Conservation (phyloP, 2,888 invertebrate genomes). For the Polymixis lichenea region DNA sequence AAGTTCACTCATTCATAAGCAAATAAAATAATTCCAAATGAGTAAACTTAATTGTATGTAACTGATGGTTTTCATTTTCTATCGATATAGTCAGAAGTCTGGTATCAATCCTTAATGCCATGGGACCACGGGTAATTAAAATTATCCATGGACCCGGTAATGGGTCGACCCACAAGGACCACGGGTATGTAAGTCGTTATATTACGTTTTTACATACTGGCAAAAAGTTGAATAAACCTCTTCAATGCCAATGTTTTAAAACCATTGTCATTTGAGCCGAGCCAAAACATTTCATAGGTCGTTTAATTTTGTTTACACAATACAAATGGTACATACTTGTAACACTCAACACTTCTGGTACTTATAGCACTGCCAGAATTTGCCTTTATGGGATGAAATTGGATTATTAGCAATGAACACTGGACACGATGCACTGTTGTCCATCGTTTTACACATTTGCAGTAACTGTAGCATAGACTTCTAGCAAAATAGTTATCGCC, state of each 20-base stretch:
- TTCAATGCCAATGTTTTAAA: slow-evolving; percentile 2
- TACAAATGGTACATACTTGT: neutral
- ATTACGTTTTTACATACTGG: neutral
- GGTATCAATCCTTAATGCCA: no score
- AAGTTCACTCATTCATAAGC: no score
- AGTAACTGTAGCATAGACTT: neutral
- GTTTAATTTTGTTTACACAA: slow-evolving; percentile 4
- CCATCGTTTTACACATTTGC: neutral
- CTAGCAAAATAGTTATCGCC: neutral
- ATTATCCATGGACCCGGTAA: no score
- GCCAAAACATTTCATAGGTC: slow-evolving; percentile 10
- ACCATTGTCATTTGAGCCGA: neutral
- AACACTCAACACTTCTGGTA: neutral
- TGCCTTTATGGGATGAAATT: neutral
- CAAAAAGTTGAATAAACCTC: slow-evolving; percentile 6
- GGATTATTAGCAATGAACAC: neutral
- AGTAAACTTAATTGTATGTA: no score
- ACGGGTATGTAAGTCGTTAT: no score
- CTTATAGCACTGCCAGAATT: neutral
- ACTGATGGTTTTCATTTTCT: no score
- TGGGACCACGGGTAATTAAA: no score
- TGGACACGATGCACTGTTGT: neutral
- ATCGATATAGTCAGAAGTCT: no score
- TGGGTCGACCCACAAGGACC: no score
- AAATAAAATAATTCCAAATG: no score